phyloP scores from a whole-genome alignment of 2,113 vertebrate species.

The Halichoerus grypus region DNA sequence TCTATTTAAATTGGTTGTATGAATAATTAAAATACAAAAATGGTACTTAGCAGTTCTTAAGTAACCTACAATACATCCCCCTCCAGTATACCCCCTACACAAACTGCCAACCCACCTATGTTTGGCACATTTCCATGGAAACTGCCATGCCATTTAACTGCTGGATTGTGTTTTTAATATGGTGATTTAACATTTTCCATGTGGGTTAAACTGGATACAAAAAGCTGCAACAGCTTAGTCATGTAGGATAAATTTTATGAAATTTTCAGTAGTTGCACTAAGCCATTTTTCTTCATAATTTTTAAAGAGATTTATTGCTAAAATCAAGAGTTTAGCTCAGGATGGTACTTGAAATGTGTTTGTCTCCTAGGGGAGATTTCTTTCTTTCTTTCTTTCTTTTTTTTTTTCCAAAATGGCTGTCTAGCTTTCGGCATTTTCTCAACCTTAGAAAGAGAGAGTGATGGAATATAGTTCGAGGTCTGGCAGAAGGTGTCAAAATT shows the following conservation, averaged over 20 bases:
- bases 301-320: slow-evolving; percentile 53
- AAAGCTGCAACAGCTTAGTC: slow-evolving; percentile 53
- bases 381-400: not conserved
- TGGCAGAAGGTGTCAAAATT: not conserved
- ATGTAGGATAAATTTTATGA: slow-evolving; percentile 38
- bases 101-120: slow-evolving; percentile 31
- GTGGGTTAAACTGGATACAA: slow-evolving; percentile 50
- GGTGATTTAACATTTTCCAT: slow-evolving; percentile 69
- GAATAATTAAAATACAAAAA: slow-evolving; percentile 55
- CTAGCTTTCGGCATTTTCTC: not conserved
- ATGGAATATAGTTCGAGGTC: not conserved
- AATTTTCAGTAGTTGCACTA: slow-evolving; percentile 44
- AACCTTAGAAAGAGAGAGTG: not conserved
- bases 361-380: slow-evolving; percentile 24
- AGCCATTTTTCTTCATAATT: slow-evolving; percentile 47
- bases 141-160: slow-evolving; percentile 51
- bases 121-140: slow-evolving; percentile 65
- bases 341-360: slow-evolving; percentile 23
- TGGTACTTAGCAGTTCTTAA: not conserved
- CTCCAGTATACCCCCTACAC: not conserved
- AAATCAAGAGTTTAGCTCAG: slow-evolving; percentile 63
- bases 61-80: not conserved
- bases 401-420: not conserved
- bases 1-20: not conserved
- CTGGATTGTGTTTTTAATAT: slow-evolving; percentile 44